These are phyloP conservation scores for Spisula solida DNA, from an alignment of 2,888 invertebrate species.

Conservation along the genomic window DNA sequence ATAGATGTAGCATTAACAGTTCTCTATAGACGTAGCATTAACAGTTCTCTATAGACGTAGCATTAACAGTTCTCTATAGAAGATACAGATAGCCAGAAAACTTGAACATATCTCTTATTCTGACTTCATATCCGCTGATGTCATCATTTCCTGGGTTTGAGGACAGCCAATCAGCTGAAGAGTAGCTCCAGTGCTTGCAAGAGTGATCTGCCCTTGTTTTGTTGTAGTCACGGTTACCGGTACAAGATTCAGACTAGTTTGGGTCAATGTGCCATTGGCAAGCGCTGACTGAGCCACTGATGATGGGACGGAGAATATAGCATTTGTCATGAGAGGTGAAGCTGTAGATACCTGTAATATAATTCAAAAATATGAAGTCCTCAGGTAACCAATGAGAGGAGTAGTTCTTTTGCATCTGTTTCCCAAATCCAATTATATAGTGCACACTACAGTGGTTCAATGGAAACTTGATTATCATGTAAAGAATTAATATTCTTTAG, in stretches of 20 bases:
- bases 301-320: conserved; percentile 61
- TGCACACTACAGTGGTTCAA: no score
- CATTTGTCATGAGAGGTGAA: conserved; percentile 57
- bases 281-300: conserved; percentile 58
- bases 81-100: background rate
- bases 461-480: no score
- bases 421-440: no score
- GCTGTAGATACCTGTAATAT: conserved; percentile 36
- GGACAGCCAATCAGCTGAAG: conserved; percentile 67
- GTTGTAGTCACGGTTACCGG: conserved; percentile 66
- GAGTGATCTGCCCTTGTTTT: conserved; percentile 65
- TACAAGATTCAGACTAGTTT: conserved; percentile 62
- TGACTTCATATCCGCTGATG: conserved; percentile 49
- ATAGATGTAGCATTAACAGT: background rate
- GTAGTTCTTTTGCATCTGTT: no score
- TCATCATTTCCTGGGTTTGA: conserved; percentile 61
- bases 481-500: no score
- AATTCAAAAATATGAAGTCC: background rate
- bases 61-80: background rate
- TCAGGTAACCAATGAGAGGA: no score
- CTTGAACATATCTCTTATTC: conserved; percentile 38
- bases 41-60: background rate
- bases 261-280: conserved; percentile 47
- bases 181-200: conserved; percentile 55
- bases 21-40: background rate